A percentile compares a stretch with the other conserved stretches of the same genome.
Evolutionary conservation across 2,797 vertebrate species (phyloP).

Genomic region (Forpus xanthops): DNA sequence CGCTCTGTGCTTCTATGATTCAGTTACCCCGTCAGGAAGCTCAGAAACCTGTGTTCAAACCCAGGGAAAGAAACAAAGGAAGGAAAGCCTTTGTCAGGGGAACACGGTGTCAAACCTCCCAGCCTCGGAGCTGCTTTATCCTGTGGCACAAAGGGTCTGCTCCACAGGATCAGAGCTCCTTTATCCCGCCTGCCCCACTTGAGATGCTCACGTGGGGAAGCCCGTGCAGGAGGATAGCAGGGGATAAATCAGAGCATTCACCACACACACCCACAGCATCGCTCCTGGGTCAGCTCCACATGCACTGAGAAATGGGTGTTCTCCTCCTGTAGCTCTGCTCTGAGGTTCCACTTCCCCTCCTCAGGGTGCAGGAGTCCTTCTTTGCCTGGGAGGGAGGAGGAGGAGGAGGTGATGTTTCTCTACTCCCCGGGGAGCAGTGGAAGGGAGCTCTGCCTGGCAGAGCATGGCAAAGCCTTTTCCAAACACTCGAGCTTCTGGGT

Average conservation of each 20-base stretch:
- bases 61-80: not conserved
- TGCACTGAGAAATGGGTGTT: not conserved
- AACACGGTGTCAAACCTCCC: rapidly evolving
- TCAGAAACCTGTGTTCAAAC: not conserved
- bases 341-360: not conserved
- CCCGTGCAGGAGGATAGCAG: not conserved
- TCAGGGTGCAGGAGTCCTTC: not conserved
- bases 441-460: not conserved
- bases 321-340: not conserved
- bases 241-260: not conserved
- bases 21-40: not conserved
- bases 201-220: not conserved
- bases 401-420: not conserved
- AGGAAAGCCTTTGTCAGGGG: not conserved
- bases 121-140: not conserved
- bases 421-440: not conserved
- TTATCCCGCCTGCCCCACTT: not conserved
- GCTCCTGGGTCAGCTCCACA: not conserved
- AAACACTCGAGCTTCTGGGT: not conserved
- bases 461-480: not conserved
- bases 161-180: not conserved
- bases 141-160: too few species aligned
- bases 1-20: not conserved
- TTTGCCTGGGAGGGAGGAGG: not conserved
- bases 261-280: rapidly evolving